Conservation (phyloP, 2,888 invertebrate genomes). For the Ellobium chinense region DNA sequence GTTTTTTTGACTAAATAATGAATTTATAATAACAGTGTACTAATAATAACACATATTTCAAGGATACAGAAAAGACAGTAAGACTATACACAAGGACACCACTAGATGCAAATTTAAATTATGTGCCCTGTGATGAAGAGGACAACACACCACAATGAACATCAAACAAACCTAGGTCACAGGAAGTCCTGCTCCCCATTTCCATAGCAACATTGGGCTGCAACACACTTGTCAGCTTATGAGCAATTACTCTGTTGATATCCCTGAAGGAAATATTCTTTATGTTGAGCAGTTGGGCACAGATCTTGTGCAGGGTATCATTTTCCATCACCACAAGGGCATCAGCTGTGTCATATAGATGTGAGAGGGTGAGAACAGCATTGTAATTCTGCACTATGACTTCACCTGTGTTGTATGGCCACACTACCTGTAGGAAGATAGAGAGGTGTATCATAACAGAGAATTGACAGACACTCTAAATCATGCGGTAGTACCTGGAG, state of each 20-base stretch:
- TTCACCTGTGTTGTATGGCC: constrained; percentile 79
- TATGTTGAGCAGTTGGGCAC: constrained; percentile 73
- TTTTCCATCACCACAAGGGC: constrained; percentile 78
- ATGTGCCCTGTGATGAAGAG: too few relatives aligned
- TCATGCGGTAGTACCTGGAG: too few relatives aligned
- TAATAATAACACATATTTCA: too few relatives aligned
- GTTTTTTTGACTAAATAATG: too few relatives aligned
- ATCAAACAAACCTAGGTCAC: constrained; percentile 69
- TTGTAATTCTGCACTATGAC: constrained; percentile 80
- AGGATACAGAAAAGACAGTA: too few relatives aligned
- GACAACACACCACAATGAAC: too few relatives aligned
- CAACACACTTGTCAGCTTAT: constrained; percentile 73
- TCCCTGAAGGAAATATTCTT: constrained; percentile 75
- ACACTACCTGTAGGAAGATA: constrained; percentile 67
- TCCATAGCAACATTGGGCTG: constrained; percentile 59
- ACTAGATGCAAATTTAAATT: too few relatives aligned
- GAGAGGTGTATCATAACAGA: too few relatives aligned
- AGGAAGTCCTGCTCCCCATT: constrained; percentile 50
- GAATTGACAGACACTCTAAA: too few relatives aligned
- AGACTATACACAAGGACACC: too few relatives aligned
- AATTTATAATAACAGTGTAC: too few relatives aligned
- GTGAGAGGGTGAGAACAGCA: constrained; percentile 77
- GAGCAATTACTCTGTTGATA: constrained; percentile 75
- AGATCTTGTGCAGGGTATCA: constrained; percentile 77
- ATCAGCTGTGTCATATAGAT: constrained; percentile 77